Conservation (phyloP, 2,113 vertebrate genomes). For the Bubo scandiacus region DNA sequence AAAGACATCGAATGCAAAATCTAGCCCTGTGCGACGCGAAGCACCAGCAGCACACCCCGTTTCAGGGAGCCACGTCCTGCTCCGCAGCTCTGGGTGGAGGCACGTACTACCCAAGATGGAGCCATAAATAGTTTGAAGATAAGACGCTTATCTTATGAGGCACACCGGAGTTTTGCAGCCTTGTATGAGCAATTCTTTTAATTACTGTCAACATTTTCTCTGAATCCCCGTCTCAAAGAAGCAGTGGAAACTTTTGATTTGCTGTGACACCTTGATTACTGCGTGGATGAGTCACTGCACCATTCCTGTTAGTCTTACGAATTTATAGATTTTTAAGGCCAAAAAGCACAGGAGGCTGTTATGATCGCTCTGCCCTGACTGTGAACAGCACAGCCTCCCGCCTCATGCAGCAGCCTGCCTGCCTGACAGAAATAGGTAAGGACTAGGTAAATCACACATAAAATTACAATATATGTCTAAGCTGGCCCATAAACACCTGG, state of each 20-base stretch:
- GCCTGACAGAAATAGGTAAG: background rate
- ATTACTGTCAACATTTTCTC: slow-evolving; percentile 29
- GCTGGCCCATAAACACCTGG: background rate
- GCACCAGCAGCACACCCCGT: accelerated
- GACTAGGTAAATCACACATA: background rate
- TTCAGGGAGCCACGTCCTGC: background rate
- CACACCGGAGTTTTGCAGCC: background rate
- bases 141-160: background rate
- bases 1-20: background rate
- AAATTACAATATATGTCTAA: background rate
- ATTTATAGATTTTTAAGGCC: slow-evolving; percentile 22
- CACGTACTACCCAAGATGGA: background rate
- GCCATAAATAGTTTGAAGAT: background rate
- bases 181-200: slow-evolving; percentile 47
- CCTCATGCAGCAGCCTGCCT: background rate
- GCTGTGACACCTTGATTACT: slow-evolving; percentile 52
- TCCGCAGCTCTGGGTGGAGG: background rate
- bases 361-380: background rate
- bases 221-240: background rate
- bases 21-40: accelerated
- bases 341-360: background rate
- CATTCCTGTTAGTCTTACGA: background rate
- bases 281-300: slow-evolving; percentile 6
- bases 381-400: background rate
- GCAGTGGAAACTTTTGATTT: slow-evolving; percentile 48